Evolutionary conservation across 2,888 invertebrate genomes (phyloP), one percentile per base, ranked within the genome.

Genomic region (Acronicta alni): DNA sequence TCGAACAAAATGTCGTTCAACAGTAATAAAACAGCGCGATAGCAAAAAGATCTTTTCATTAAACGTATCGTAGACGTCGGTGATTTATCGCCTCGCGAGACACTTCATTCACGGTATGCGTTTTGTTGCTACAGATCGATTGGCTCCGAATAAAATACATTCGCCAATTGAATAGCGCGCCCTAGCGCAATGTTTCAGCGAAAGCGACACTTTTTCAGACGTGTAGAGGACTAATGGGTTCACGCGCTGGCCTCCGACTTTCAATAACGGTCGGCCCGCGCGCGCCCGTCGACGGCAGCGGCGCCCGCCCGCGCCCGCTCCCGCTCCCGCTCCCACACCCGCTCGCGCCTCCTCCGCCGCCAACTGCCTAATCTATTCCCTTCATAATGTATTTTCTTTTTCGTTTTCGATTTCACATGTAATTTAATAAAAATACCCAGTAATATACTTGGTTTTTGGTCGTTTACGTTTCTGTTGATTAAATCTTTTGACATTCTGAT

Each of bases 81-180:
- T 89, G 89, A 93, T 92, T 92, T 92, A 93, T 92, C 82, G 90
- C 81, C 91, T 85, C 91, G 82, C 77, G 92, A 92, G 93, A 89
- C 89, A 88, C 88, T 91, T 86, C 83, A 89, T 89, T 91, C 90
- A 87, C 83, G 71, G 75, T 78, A 89, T 90, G 90, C 89, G 89
- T 92, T 91, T 91, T 90, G 91, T 91, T 91, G 90, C 86, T 85
- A 77, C 82, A 92, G 93, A 92, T 93, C 92, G 92, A 94, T 93
- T 89, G 92, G 88, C 78, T 84, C 79, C 81, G 89, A 91, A 92
- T 92, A 92, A 94, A 93, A 93, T 91, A 92, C 90, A 90, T 90
- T 90, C 86, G 80, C 85, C 90, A 92, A 93, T 92, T 91, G 91
- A 92, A 92, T 89, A 89, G 89, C 87, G 84, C 84, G 80, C 83